Evolutionary conservation across 2,888 invertebrate species (phyloP), one percentile per base, ranked within the genome.

Genomic region (Hofmannophila pseudospretella): DNA sequence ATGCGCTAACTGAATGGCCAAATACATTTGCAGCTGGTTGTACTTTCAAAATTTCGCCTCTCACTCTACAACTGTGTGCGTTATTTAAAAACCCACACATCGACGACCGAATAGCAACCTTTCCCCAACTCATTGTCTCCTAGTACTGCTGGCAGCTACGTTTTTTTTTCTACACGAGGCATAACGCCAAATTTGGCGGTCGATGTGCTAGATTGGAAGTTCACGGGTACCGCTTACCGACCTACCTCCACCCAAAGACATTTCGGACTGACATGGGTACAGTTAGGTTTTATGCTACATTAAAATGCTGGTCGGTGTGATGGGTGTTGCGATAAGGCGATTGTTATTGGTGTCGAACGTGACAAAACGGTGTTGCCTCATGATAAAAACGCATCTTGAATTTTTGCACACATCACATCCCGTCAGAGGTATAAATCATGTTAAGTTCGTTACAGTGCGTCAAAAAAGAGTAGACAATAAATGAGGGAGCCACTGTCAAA

Each of bases 181-280:
- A 42, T 65, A 71, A 68, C 68, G 66, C 67, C 69, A 70, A 74
- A 68, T 69, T 66, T 48, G 62, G 42, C 12, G 77, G 74, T 76
- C 73, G 51, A 70, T 58, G 86, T 75, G 58, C 82, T 61, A 82
- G 57, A 69, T 79, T 39, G 41, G 44, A n/a, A 59, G 75, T 68
- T 79, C 78, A 77, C 59, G 73, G 70, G 58, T 81, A 82, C 84
- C 86, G 85, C 82, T 76, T 69, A 62, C 65, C 66, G 86, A 86
- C 86, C 86, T 84, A 85, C 82, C 84, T 82, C 75, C 70, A 82
- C 75, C 79, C 67, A 72, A 71, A 54, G 73, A 69, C 65, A 73
- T 74, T 75, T 73, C 70, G 74, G 75, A 74, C 67, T 69, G 67
- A 31, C 25, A 11, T 20, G 52, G 59, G 47, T 63, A 86, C 85